A percentile compares a stretch with the other conserved stretches of the same genome.
Conservation (phyloP, 2,888 invertebrate species). For the Sesia bembeciformis region DNA sequence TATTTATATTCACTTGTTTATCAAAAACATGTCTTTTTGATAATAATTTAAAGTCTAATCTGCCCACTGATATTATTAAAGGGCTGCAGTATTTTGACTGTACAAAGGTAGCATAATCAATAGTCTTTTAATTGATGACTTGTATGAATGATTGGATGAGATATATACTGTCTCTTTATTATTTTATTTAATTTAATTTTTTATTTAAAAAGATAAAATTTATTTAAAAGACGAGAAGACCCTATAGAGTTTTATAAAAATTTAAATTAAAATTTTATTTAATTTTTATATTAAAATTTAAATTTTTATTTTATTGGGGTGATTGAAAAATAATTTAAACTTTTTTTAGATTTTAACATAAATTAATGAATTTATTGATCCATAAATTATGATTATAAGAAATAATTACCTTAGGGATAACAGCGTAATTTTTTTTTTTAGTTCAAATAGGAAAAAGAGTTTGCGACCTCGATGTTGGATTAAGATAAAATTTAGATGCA, state of each 20-base stretch:
- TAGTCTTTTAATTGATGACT: slow-evolving; percentile 87
- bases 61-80: slow-evolving; percentile 84
- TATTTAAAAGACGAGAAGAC: slow-evolving; percentile 83
- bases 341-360: slow-evolving; percentile 50
- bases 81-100: slow-evolving; percentile 86
- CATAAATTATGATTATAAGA: slow-evolving; percentile 76
- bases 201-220: slow-evolving; percentile 79
- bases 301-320: slow-evolving; percentile 77
- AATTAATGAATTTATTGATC: slow-evolving; percentile 67
- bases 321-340: slow-evolving; percentile 75
- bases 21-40: slow-evolving; percentile 84
- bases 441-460: slow-evolving; percentile 81
- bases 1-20: slow-evolving; percentile 80
- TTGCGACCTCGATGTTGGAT: slow-evolving; percentile 94
- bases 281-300: slow-evolving; percentile 29
- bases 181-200: slow-evolving; percentile 56
- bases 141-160: slow-evolving; percentile 83
- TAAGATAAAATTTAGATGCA: slow-evolving; percentile 81
- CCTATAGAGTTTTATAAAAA: slow-evolving; percentile 80
- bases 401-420: slow-evolving; percentile 89
- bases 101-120: slow-evolving; percentile 86
- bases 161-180: slow-evolving; percentile 73
- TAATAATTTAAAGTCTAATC: slow-evolving; percentile 78
- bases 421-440: slow-evolving; percentile 86
- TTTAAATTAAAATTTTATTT: slow-evolving; percentile 49